phyloP scores from a whole-genome alignment of 2,888 invertebrate species.

The Hypselothyrea guttata region DNA sequence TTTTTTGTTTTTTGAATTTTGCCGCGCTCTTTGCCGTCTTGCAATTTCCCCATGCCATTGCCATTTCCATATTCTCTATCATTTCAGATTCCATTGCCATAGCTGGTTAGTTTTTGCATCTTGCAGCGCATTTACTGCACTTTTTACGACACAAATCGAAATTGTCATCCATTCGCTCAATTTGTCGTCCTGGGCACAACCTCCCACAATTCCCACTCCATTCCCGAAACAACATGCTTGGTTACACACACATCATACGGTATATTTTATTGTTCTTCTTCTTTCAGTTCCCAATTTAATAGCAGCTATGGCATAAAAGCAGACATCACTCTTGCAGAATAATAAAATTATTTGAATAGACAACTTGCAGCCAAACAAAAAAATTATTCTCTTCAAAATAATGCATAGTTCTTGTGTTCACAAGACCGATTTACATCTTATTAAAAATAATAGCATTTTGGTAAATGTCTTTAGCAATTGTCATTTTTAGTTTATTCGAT shows the following conservation, averaged over 20 bases:
- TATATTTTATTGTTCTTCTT: constrained; percentile 45
- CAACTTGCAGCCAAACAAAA: constrained; percentile 11
- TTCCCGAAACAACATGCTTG: constrained; percentile 48
- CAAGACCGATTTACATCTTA: constrained; percentile 3
- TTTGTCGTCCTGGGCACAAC: constrained; percentile 70
- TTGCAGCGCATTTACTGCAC: constrained; percentile 57
- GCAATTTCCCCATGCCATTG: neutral
- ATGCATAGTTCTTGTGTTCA: constrained; percentile 3
- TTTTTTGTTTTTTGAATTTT: constrained; percentile 5
- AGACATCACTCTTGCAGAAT: too few relatives aligned
- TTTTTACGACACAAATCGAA: constrained; percentile 76
- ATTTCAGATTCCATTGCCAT: constrained; percentile 45
- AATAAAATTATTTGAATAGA: too few relatives aligned
- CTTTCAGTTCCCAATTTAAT: constrained; percentile 40
- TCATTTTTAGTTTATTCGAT: too few relatives aligned
- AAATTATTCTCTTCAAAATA: too few relatives aligned
- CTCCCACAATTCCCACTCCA: constrained; percentile 4
- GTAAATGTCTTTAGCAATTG: too few relatives aligned
- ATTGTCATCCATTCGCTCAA: constrained; percentile 81
- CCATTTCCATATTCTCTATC: too few relatives aligned
- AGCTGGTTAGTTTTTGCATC: constrained; percentile 48
- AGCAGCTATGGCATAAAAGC: too few relatives aligned
- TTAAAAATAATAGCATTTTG: too few relatives aligned
- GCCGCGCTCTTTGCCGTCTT: neutral
- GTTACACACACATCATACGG: constrained; percentile 62